phyloP scores from a whole-genome alignment of 2,888 invertebrate species.

The Xestia xanthographa region DNA sequence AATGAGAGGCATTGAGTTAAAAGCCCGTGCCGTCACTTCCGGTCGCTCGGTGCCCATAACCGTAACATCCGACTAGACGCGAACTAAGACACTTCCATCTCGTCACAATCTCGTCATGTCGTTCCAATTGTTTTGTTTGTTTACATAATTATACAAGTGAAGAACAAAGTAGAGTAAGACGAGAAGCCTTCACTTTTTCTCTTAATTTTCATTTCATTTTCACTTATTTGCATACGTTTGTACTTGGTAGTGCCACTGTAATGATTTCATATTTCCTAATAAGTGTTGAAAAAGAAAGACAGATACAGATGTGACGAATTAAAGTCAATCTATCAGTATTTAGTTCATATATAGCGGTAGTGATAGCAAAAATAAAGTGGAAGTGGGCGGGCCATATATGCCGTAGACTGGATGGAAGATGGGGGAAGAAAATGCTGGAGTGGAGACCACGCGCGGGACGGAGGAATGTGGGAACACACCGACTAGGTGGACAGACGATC shows the following conservation, averaged over 20 bases:
- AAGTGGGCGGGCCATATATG: too few species aligned
- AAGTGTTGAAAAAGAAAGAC: conserved; percentile 4
- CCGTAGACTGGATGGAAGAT: too few species aligned
- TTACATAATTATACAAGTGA: conserved; percentile 44
- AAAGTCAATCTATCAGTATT: conserved; percentile 14
- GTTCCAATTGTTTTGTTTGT: conserved; percentile 55
- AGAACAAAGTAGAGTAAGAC: conserved; percentile 21
- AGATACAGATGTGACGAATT: conserved; percentile 9
- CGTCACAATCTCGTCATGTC: conserved; percentile 39
- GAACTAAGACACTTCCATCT: conserved; percentile 49
- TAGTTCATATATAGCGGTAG: too few species aligned
- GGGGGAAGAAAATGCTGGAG: too few species aligned
- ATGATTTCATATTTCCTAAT: not conserved
- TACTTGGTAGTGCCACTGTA: not conserved
- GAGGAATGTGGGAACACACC: too few species aligned
- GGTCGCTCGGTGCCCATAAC: conserved; percentile 67
- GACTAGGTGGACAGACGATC: too few species aligned
- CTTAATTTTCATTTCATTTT: conserved; percentile 11
- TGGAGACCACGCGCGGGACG: too few species aligned
- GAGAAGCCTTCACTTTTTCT: conserved; percentile 25
- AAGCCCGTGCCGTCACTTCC: conserved; percentile 74
- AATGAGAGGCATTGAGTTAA: conserved; percentile 71
- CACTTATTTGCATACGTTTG: not conserved
- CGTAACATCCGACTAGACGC: conserved; percentile 61
- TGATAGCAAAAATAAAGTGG: too few species aligned